Base-by-base conservation (phyloP, 1,140 invertebrate species). In the Harpegnathos saltator region DNA sequence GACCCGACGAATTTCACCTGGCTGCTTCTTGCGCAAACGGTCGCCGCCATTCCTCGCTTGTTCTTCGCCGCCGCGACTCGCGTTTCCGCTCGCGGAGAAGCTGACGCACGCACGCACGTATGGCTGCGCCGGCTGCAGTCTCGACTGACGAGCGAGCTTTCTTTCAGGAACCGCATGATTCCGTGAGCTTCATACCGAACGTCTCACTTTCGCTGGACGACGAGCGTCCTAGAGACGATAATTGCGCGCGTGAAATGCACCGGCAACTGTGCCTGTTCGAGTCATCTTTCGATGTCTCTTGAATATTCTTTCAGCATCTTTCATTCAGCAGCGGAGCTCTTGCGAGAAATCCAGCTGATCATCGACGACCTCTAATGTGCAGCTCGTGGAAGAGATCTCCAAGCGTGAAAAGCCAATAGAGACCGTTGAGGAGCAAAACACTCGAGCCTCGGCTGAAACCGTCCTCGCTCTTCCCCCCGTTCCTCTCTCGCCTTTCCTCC, bases 1-100 rank as follows among this genome's bases (percentile, higher is more conserved):
- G 29, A 62, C 44, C 2, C 29, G 56, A 48, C 56, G 38, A 84
- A 83, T 89, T 89, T 86, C 71, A 83, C 84, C 61, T 15, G 44
- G 24, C 24, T n/a, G n/a, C 17, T 50, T 12, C 29, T 84, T 88
- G 73, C 22, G 54, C 12, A 85, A 44, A 85, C 63, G 5, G 11
- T n/a, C 58, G 15, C 26, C 12, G n/a, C 29, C 44, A 24, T 75
- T 73, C 54, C 52, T 66, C 11, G 24, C 29, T 33, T n/a, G n/a
- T n/a, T 15, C 19, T 14, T 44, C 4, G 4, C 15, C 5, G n/a
- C n/a, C n/a, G 19, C 58, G 7, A 4, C 22, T 29, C 59, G 7
- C 54, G 15, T 17, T 52, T 1, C 7, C 26, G 24, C 22, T n/a
- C 1, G 38, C 15, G 1, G 14, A n/a, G 12, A 58, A 58, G 52